Evolutionary conservation across 2,113 vertebrate species (phyloP), one percentile per base, ranked within the genome.

Genomic region (Oenanthe oenanthe): DNA sequence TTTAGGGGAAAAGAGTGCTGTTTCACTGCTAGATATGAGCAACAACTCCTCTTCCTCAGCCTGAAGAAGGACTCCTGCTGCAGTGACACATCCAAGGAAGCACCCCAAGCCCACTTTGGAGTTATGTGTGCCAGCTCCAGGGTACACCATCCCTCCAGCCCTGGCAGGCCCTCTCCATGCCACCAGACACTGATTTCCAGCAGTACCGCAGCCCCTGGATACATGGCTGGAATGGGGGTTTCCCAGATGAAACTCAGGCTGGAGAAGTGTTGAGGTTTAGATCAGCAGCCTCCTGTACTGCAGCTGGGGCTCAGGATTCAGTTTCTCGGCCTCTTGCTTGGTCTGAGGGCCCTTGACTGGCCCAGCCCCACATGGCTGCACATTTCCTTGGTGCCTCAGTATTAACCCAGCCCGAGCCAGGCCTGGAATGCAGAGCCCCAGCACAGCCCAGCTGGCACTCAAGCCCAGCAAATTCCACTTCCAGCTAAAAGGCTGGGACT

Each of bases 281-380:
- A 22, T 15, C 3, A 42, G 45, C 56, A 80, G 62, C 31, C 32
- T 58, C 34, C 34, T 4, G 18, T 3, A 9, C 42, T n/a, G 65
- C 81, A 65, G 42, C 26, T 47, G 15, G 18, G 16, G 2, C 6
- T 32, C 50, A 24, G 45, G 21, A 68, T 14, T 16, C 20, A 7
- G 12, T 7, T 86, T 16, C 61, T 22, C 26, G 17, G 18, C 17
- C 17, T 5, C 22, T 34, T 11, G 24, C 76, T 72, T 63, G 40
- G 43, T 8, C 12, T 2, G 10, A 32, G 9, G 34, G 12, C 50
- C 43, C 70, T 58, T 1, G 0, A 7, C 16, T 0, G 47, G 13
- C 38, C 68, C 57, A 72, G 70, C 25, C 38, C 40, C 47, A 75
- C 5, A 9, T 1, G 9, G 38, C 56, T 66, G 51, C 25, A 62